Evolutionary conservation across 1,140 invertebrate species (phyloP), one percentile per base, ranked within the genome.

Genomic region (Magallana gigas): DNA sequence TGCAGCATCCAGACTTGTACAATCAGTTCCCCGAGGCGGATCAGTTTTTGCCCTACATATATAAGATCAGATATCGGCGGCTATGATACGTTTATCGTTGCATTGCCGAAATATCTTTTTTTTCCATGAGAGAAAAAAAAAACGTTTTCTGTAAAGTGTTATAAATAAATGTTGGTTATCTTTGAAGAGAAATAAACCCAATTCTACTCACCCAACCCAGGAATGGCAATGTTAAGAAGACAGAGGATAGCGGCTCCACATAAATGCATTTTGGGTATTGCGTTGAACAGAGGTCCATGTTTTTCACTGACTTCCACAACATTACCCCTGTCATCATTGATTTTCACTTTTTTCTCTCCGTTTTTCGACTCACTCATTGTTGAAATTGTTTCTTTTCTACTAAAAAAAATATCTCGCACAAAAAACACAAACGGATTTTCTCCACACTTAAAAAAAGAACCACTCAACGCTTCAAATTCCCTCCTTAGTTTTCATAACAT

Each of bases 261-360:
- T 9, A 95, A 85, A 8, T 95, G 95, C 93, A 96, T 95, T 64
- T 93, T 92, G 8, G 95, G 95, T 56, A 96, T 95, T 4, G 95
- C 94, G 91, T 95, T 95, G 88, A 95, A 93, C 76, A 96, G 93
- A 29, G 93, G 91, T 62, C 95, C 95, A 90, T 96, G 95, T 91
- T 95, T 94, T 83, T 95, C 95, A 1, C 87, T 90, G 29, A 95
- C 91, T 91, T 93, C 93, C 11, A 95, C 85, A 56, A 95, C 93
- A 84, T 95, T 94, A 9, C 87, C 85, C n/a, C 87, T 90, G 60
- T 92, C 89, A 29, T 90, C 90, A 62, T 71, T 88, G 12, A 89
- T 90, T 57, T 89, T 84, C 56, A 91, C 90, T 23, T 87, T 91
- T 82, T 90, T 85, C 23, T 88, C 68, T 48, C 60, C 82, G 36